Base-by-base conservation (phyloP, 2,888 invertebrate genomes). In the Tanaodytes sp. region DNA sequence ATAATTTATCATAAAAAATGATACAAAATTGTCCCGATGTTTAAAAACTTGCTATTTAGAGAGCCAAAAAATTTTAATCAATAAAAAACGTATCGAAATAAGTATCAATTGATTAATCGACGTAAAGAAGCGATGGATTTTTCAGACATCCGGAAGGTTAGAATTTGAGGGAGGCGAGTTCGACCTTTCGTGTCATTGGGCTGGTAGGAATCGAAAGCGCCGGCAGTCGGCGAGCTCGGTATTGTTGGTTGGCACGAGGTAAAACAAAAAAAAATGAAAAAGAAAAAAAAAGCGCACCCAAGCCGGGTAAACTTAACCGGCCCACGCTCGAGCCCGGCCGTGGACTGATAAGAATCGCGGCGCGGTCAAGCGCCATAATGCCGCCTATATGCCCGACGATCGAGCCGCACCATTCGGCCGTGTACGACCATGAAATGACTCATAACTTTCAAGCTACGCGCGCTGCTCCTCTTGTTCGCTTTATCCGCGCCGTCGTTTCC, bases 371-470 rank as follows among this genome's bases (percentile, higher is more conserved):
- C 45, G 54, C 49, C 48, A 46, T 46, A 52, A 48, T 15, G 43
- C 57, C 33, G 58, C 16, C 48, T 65, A 23, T 59, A 49, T 40
- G n/a, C n/a, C n/a, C 65, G 52, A 33, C 40, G 46, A 40, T 46
- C 39, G 37, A 5, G 36, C 67, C 5, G 18, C 57, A 46, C 45
- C 52, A 20, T 19, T 61, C 58, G 15, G 40, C 2, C 45, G 57
- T 61, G 39, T 55, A 58, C 63, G 51, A 61, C 55, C 61, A 57
- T 65, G 70, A 61, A 65, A 61, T 70, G 70, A 70, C 70, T 70
- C 70, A 70, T 65, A 70, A 70, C 61, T 65, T 57, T 65, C 46
- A 23, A 57, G 40, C 57, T 65, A 49, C 65, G 65, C 39, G 61
- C 39, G 52, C 18, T 30, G 14, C 37, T 14, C 39, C 15, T 40